phyloP scores from a whole-genome alignment of 2,113 vertebrate genomes.

The Ivindomyrus marchei region DNA sequence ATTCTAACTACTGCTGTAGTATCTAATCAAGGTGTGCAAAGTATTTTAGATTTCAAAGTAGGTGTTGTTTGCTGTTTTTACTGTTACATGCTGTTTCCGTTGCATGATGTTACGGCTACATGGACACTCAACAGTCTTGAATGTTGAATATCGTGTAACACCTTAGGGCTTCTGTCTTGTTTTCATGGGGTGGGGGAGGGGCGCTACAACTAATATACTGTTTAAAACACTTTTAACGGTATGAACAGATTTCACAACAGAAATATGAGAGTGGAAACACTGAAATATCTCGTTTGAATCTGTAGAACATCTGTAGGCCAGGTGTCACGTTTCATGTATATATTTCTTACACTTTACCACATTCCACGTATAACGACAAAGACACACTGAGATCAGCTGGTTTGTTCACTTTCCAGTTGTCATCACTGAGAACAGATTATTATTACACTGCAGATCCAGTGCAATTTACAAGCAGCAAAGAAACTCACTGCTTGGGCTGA shows the following conservation, averaged over 20 bases:
- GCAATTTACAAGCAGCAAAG: neutral
- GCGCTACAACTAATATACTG: neutral
- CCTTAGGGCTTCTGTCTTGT: neutral
- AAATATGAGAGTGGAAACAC: neutral
- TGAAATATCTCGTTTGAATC: neutral
- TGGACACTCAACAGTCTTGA: neutral
- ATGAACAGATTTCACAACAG: neutral
- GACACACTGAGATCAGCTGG: neutral
- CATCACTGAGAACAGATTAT: neutral
- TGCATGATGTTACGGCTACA: neutral
- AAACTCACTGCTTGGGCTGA: neutral
- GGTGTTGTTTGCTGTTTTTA: neutral
- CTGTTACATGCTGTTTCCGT: neutral
- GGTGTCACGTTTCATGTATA: neutral
- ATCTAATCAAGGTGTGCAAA: neutral
- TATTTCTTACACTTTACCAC: neutral
- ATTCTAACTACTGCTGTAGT: neutral
- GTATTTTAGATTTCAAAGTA: neutral
- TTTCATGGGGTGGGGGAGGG: neutral
- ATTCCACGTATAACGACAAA: neutral
- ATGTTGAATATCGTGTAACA: neutral
- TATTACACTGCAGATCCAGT: neutral
- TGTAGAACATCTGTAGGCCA: neutral
- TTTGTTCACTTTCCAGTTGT: neutral
- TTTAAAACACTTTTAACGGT: neutral